Evolutionary conservation across 2,888 invertebrate species (phyloP).

Genomic region (Lacanobia oleracea): DNA sequence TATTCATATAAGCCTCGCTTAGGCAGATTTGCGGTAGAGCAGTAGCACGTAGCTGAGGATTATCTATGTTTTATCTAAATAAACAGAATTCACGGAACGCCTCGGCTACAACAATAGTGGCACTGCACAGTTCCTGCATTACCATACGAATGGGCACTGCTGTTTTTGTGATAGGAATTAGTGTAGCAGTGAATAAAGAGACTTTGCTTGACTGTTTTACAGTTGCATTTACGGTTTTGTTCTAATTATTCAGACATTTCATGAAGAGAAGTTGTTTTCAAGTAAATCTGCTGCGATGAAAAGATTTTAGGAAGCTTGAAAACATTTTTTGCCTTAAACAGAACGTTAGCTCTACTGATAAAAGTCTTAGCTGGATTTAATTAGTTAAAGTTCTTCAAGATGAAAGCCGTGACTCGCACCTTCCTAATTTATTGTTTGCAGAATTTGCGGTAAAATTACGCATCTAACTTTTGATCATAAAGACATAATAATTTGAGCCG

Average conservation of each 20-base stretch:
- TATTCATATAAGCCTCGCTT: constrained; percentile 51
- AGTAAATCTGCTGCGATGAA: constrained; percentile 18
- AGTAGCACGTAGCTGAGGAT: constrained; percentile 58
- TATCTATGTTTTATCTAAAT: constrained; percentile 59
- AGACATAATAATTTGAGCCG: constrained; percentile 45
- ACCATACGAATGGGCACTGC: constrained; percentile 64
- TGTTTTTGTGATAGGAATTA: constrained; percentile 66
- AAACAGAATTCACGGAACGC: constrained; percentile 58
- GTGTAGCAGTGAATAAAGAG: constrained; percentile 50
- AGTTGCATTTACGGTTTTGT: constrained; percentile 30
- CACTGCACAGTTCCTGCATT: constrained; percentile 60
- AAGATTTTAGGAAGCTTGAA: constrained; percentile 8
- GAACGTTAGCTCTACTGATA: background rate
- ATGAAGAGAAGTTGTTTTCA: constrained; percentile 15
- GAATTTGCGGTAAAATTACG: constrained; percentile 40
- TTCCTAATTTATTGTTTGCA: constrained; percentile 38
- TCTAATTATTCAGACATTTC: constrained; percentile 40
- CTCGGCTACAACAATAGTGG: constrained; percentile 61
- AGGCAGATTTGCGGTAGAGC: constrained; percentile 53
- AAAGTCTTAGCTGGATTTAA: constrained; percentile 26
- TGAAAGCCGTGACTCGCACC: constrained; percentile 16
- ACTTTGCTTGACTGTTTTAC: constrained; percentile 45
- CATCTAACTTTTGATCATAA: constrained; percentile 50
- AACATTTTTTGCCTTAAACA: constrained; percentile 9
- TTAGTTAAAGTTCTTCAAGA: constrained; percentile 33